These are phyloP conservation scores for Chinchilla lanigera DNA, from an alignment of 2,113 vertebrate genomes.

Conservation along the genomic window DNA sequence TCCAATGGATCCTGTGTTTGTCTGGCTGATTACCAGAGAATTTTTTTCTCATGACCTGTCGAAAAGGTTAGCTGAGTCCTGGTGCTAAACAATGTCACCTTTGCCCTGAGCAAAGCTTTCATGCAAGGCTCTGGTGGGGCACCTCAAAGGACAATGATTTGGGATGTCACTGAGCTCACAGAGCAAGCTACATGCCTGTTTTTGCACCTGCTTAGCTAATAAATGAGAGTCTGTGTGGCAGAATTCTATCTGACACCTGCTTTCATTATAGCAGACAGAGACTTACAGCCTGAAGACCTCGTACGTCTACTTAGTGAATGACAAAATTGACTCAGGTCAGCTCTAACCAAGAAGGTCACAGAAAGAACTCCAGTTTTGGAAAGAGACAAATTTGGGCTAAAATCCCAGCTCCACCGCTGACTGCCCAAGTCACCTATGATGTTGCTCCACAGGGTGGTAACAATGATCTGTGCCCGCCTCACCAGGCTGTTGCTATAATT, in stretches of 20 bases:
- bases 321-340: conserved; percentile 71
- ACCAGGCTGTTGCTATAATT: conserved; percentile 62
- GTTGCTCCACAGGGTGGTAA: conserved; percentile 51
- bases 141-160: conserved; percentile 47
- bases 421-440: conserved; percentile 48
- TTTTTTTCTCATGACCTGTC: not conserved
- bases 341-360: conserved; percentile 56
- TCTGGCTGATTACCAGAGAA: conserved; percentile 53
- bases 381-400: conserved; percentile 64
- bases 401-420: conserved; percentile 40
- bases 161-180: not conserved
- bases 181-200: conserved; percentile 23
- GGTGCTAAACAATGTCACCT: conserved; percentile 51
- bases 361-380: conserved; percentile 65
- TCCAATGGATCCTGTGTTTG: conserved; percentile 53
- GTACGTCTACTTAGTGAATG: conserved; percentile 46
- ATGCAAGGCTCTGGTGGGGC: not conserved
- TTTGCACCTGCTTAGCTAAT: conserved; percentile 67
- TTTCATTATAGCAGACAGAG: conserved; percentile 55
- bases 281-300: not conserved
- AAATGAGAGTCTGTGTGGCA: conserved; percentile 22
- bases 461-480: not conserved
- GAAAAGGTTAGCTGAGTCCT: conserved; percentile 62
- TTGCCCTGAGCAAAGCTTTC: conserved; percentile 41
- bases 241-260: conserved; percentile 40